These are phyloP conservation scores for Seladonia tumulorum DNA, from an alignment of 2,888 invertebrate genomes.

Conservation along the genomic window DNA sequence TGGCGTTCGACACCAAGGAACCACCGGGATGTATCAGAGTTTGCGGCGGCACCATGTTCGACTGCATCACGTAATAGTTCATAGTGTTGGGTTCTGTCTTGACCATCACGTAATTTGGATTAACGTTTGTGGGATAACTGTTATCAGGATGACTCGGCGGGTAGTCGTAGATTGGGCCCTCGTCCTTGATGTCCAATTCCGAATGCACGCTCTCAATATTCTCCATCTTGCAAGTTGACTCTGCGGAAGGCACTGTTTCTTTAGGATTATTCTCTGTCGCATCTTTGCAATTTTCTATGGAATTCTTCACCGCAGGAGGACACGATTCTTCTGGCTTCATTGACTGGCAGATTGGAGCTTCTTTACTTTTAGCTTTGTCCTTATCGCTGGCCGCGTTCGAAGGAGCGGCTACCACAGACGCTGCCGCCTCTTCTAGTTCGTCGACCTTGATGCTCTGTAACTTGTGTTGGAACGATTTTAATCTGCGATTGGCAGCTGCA, in stretches of 20 bases:
- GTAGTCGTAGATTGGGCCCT: slow-evolving; percentile 76
- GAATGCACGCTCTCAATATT: slow-evolving; percentile 77
- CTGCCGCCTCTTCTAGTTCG: slow-evolving; percentile 19
- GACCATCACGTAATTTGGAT: slow-evolving; percentile 72
- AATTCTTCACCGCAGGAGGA: not conserved
- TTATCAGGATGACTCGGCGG: slow-evolving; percentile 31
- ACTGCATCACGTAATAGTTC: slow-evolving; percentile 76
- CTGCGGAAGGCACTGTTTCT: slow-evolving; percentile 47
- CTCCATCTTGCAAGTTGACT: slow-evolving; percentile 65
- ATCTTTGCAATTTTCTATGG: slow-evolving; percentile 1
- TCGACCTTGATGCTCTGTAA: slow-evolving; percentile 66
- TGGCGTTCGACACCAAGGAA: slow-evolving; percentile 52
- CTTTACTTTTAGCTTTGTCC: slow-evolving; percentile 30
- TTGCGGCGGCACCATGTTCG: slow-evolving; percentile 65
- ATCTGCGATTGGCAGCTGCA: slow-evolving; percentile 75
- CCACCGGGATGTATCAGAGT: slow-evolving; percentile 44
- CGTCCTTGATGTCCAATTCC: slow-evolving; percentile 81
- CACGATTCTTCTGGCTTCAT: not conserved
- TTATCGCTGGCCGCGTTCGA: not conserved
- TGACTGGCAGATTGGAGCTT: slow-evolving; percentile 21
- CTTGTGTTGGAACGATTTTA: slow-evolving; percentile 75
- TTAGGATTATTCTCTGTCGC: slow-evolving; percentile 20
- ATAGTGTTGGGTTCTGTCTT: slow-evolving; percentile 66
- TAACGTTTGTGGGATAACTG: slow-evolving; percentile 54
- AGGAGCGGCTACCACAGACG: not conserved